Evolutionary conservation across 2,113 vertebrate species (phyloP), one percentile per base, ranked within the genome.

Genomic region (Halichoerus grypus): DNA sequence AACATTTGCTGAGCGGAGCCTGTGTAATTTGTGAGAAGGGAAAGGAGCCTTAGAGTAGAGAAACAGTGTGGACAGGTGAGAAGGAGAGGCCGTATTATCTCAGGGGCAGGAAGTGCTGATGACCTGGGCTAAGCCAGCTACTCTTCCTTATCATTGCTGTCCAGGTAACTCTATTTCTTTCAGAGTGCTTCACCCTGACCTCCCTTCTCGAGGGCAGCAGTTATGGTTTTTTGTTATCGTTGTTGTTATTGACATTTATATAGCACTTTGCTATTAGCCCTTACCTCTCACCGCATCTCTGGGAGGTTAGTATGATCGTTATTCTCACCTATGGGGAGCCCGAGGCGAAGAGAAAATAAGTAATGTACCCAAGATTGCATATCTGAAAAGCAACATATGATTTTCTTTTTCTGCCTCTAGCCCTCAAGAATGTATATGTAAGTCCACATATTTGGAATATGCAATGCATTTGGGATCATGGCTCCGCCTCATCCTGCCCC

Each of bases 1-100:
- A 97, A 97, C 55, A 97, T 97, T 95, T 94, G 96, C 93, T 87
- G 74, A 95, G 83, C 15, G 14, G 51, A 57, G 61, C 79, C 72
- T 96, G 55, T 91, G 57, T 71, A n/a, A 91, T 84, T 69, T 82
- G 83, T 77, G 89, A 90, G 82, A 55, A 55, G 69, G 76, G 84
- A 71, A 79, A 88, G 92, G 49, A 57, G 22, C 13, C 1, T 55
- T 51, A 8, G 63, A 11, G 65, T 4, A 22, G 49, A 77, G 82
- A 81, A 74, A 72, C 28, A 7, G 18, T 1, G 24, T 28, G 15
- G 53, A 42, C 42, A 71, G 49, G 59, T 65, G 82, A 77, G 88
- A 77, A 90, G 72, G 83, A 95, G 49, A 46, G 28, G 67, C 49
- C 18, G 8, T 33, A 33, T 87, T 89, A 83, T 83, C 85, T 89